Percentiles rank a stretch among this genome's conserved stretches.
phyloP scores from a whole-genome alignment of 2,113 vertebrate genomes.

The Hipposideros armiger region DNA sequence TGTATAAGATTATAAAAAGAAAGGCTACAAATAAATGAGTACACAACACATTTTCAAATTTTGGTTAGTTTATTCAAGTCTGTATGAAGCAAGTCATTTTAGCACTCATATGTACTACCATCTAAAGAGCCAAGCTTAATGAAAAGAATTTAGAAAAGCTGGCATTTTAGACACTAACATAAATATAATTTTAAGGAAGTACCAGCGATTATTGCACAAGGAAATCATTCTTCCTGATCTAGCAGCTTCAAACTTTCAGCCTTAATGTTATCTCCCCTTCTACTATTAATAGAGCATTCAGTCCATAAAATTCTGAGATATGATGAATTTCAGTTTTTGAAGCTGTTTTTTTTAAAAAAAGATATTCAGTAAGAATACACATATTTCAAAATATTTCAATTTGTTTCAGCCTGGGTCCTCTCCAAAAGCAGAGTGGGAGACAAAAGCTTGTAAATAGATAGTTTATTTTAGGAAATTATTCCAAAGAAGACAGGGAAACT shows the following conservation, averaged over 20 bases:
- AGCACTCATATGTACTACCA: background rate
- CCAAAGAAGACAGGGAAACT: background rate
- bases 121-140: background rate
- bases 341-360: background rate
- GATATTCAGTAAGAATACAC: background rate
- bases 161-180: slow-evolving; percentile 59
- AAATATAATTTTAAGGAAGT: slow-evolving; percentile 38
- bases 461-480: background rate
- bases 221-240: background rate
- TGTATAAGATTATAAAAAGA: background rate
- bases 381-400: background rate
- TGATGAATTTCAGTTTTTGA: background rate
- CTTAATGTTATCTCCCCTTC: slow-evolving; percentile 29
- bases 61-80: background rate
- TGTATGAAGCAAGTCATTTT: background rate
- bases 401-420: background rate
- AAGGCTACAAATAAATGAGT: background rate
- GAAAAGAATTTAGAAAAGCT: slow-evolving; percentile 63
- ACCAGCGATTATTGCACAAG: background rate
- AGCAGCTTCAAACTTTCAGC: slow-evolving; percentile 30
- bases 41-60: background rate
- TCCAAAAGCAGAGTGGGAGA: background rate
- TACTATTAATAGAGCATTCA: background rate
- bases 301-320: background rate
- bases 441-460: background rate